Evolutionary conservation across 2,797 vertebrate species (phyloP), one percentile per base, ranked within the genome.

Genomic region (Gambelia wislizenii): DNA sequence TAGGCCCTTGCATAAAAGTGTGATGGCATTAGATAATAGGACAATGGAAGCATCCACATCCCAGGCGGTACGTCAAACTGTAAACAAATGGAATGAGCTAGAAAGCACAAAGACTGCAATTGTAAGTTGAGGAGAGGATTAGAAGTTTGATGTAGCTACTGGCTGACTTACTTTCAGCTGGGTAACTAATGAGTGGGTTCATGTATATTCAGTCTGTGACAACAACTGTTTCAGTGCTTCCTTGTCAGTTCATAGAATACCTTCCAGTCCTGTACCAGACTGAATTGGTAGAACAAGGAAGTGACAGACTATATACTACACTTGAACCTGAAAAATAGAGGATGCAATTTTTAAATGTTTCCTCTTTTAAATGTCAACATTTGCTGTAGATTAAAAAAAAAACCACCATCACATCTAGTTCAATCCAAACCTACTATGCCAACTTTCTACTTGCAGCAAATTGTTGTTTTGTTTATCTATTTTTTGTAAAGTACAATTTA

Each of bases 1-100:
- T 89, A 82, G 77, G 89, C 89, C 91, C 94, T 93, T 95, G 90
- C 92, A 94, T 94, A 81, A 93, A 94, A 89, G 64, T 85, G 79
- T 77, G 89, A 91, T 80, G 86, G 84, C 83, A 87, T 94, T 91
- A 88, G 91, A 89, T 93, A 94, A 95, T 59, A 90, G 79, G 49
- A 83, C 39, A 77, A 61, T 25, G 36, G 25, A 36, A 25, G 79
- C 49, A 18, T 47, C 89, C 85, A 44, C 82, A 83, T 70, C 74
- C 59, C 84, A 82, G 47, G 85, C 36, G 14, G 72, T 61, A 22
- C 10, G 47, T 75, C 84, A 86, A 27, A 74, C 47, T 47, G 30
- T 49, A 56, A 64, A 52, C 44, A 83, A 81, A 83, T 16, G 47
- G 83, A 80, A 39, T 89, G 44, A 75, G 47, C 69, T 76, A 56